Evolutionary conservation across 2,888 invertebrate genomes (phyloP), one percentile per base, ranked within the genome.

Genomic region (Drosophila koepferae): DNA sequence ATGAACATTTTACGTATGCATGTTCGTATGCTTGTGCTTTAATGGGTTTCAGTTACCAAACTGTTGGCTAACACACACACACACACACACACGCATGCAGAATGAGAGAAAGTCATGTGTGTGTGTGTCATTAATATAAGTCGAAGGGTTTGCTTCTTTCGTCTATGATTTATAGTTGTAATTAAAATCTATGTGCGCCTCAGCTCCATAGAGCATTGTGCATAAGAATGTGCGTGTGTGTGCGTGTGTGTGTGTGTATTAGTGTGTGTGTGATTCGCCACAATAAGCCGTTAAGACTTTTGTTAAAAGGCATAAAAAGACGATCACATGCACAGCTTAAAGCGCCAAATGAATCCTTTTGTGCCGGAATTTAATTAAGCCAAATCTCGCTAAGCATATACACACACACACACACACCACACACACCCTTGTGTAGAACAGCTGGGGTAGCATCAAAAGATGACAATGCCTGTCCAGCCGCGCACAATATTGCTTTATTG

Each of bases 331-430:
- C 28, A 54, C 16, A 66, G 72, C 79, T 81, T 84, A 63, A 81
- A 76, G 67, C 71, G 61, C 43, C 72, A 58, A 69, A 69, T 63
- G 74, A 87, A 89, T 86, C 89, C 89, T 75, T 89, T 85, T 80
- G 89, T 87, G 69, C 80, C 51, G 75, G 72, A 89, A 89, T 85
- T 89, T 85, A 85, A 85, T 85, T 89, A 85, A 86, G 69, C 70
- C 80, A 89, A 85, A 87, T 87, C 87, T 84, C 66, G 70, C 82
- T 85, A 89, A 85, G 51, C 80, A 74, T 49, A 64, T 44, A 38
- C 56, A 46, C 48, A 54, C 44, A 41, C 55, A 38, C 54, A 54
- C 44, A 53, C n/a, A 38, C 38, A 14, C 38, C 28, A 4, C 6
- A 38, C 38, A 14, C 38, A 38, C 38, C 38, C 38, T 38, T 14